Evolutionary conservation across 2,113 vertebrate species (phyloP), one percentile per base, ranked within the genome.

Genomic region (Callocephalon fimbriatum): DNA sequence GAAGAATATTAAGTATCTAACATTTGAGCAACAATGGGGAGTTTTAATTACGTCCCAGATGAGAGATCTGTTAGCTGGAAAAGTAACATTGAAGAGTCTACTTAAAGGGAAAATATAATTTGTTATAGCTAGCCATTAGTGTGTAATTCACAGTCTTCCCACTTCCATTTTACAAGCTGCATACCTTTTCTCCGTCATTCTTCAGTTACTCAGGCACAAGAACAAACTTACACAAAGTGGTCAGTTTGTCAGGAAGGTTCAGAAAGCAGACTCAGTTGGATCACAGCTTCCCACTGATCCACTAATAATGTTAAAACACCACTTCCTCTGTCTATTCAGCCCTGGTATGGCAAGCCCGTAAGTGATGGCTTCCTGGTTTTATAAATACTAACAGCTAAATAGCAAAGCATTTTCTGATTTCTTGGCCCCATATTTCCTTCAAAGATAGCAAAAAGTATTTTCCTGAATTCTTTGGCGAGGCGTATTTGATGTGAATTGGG

Each of bases 351-450:
- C 87, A 86, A 94, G 86, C 7, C 42, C 3, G 0, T 94, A 96
- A 97, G 79, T 92, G 79, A 96, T 95, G 80, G 75, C 72, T 97
- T 97, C 97, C 97, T 93, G 88, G 74, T 84, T 93, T 93, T 90
- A 88, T 94, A 94, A 97, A 94, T 91, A 88, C 75, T 59, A 51
- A 74, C 77, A 92, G 50, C 90, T 77, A 88, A 88, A 71, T 65
- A 84, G 92, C 44, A 93, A 92, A 86, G 47, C 61, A 26, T 93
- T 93, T 96, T 95, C 88, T 92, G 76, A 93, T 93, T 94, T 91
- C 88, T 92, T 92, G 86, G 88, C 79, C 65, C 94, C 62, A 2
- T 68, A 48, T 93, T 97, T 96, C 92, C 94, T 95, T 86, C 76
- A 91, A 67, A 93, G 86, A 95, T 94, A 93, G 27, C 85, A 88